Conservation (phyloP, 2,113 vertebrate genomes). For the Clupea harengus region DNA sequence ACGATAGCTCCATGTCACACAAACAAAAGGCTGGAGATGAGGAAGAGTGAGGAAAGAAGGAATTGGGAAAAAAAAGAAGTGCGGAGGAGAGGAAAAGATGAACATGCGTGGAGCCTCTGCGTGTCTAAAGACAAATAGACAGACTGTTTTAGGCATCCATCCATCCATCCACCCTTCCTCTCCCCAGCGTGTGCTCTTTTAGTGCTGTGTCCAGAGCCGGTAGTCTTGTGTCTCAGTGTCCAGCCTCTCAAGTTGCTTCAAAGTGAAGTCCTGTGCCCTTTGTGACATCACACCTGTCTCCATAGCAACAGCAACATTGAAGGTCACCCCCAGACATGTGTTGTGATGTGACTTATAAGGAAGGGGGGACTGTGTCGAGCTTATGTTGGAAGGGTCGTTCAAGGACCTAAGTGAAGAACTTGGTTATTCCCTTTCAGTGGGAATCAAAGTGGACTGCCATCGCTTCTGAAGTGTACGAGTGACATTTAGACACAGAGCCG, state of each 20-base stretch:
- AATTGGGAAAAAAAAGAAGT: background rate
- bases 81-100: background rate
- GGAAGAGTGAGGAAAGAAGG: background rate
- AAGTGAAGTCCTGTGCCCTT: background rate
- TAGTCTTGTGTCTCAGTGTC: background rate
- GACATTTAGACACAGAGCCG: background rate
- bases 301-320: background rate
- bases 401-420: background rate
- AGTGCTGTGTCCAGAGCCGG: background rate
- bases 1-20: background rate
- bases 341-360: background rate
- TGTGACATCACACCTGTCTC: conserved; percentile 8
- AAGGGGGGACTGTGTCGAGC: background rate
- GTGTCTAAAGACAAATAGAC: background rate
- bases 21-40: background rate
- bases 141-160: background rate
- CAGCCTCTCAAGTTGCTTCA: background rate
- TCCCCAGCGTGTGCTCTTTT: background rate
- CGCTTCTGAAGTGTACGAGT: background rate
- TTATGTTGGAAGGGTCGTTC: background rate
- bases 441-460: background rate
- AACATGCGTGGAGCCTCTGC: background rate
- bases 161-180: background rate
- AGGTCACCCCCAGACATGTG: background rate
- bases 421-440: background rate